Evolutionary conservation across 2,888 invertebrate species (phyloP).

Genomic region (Erynnis tages): DNA sequence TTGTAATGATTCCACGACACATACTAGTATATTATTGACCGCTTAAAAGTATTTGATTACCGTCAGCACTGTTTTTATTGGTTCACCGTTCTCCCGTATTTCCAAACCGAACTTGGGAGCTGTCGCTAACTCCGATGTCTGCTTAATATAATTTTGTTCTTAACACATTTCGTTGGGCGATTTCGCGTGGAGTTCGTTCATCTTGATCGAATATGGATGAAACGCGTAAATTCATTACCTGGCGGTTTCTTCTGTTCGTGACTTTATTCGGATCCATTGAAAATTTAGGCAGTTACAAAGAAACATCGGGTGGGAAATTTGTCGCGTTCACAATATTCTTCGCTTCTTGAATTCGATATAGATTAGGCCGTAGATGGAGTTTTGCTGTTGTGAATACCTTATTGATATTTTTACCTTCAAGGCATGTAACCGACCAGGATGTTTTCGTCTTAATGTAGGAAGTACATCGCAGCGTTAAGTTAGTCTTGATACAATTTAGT

Average conservation of each 20-base stretch:
- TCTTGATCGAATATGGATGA: constrained; percentile 8
- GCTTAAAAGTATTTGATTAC: too few relatives aligned
- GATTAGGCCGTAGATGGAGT: too few relatives aligned
- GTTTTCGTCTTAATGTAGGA: too few relatives aligned
- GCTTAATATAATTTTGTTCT: constrained; percentile 10
- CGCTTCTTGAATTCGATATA: too few relatives aligned
- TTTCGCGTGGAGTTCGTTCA: constrained; percentile 8
- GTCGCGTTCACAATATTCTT: too few relatives aligned
- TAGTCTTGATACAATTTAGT: too few relatives aligned
- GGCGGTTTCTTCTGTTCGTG: background rate
- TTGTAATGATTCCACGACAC: too few relatives aligned
- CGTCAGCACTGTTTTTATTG: background rate
- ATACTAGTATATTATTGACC: too few relatives aligned
- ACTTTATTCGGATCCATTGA: background rate
- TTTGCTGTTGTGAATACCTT: too few relatives aligned
- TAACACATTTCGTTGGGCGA: constrained; percentile 4
- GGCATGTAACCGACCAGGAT: too few relatives aligned
- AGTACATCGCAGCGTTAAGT: too few relatives aligned
- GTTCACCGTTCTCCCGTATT: constrained; percentile 2
- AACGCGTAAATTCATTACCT: constrained; percentile 12
- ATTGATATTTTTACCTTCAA: too few relatives aligned
- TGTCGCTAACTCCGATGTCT: constrained; percentile 14
- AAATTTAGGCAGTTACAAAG: background rate
- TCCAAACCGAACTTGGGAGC: background rate
- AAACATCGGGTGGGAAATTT: background rate